A percentile compares a stretch with the other conserved stretches of the same genome.
These are phyloP conservation scores for Trachops cirrhosus DNA, from an alignment of 2,797 vertebrate genomes.

Conservation along the genomic window DNA sequence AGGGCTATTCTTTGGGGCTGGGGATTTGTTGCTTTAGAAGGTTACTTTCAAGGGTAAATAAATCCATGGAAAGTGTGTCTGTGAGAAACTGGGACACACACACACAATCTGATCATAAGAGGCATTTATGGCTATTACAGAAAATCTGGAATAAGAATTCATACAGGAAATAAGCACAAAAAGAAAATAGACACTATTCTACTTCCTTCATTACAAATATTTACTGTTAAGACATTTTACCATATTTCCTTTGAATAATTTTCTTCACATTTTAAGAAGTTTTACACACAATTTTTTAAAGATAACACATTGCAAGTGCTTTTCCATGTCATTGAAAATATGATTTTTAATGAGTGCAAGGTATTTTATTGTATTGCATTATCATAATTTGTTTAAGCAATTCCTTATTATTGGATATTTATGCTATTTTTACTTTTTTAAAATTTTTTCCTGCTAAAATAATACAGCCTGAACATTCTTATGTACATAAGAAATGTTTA, in stretches of 20 bases:
- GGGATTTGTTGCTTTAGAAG: background rate
- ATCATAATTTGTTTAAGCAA: background rate
- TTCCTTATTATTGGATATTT: background rate
- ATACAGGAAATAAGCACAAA: background rate
- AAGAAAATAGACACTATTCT: background rate
- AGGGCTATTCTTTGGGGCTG: background rate
- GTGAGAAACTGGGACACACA: background rate
- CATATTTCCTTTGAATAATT: background rate
- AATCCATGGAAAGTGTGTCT: background rate
- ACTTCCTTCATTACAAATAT: background rate
- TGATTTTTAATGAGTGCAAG: background rate
- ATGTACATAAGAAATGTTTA: background rate
- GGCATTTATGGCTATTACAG: background rate
- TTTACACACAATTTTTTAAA: slow-evolving; percentile 7
- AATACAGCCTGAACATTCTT: background rate
- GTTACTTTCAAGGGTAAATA: background rate
- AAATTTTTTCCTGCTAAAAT: background rate
- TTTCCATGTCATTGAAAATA: background rate
- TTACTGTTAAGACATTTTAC: background rate
- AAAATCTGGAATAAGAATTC: background rate
- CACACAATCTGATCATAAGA: background rate
- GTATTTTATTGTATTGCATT: background rate
- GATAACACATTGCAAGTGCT: background rate
- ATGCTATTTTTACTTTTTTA: background rate
- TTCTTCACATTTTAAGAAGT: background rate